phyloP scores from a whole-genome alignment of 2,888 invertebrate species.

The Rhabditoides inermis region DNA sequence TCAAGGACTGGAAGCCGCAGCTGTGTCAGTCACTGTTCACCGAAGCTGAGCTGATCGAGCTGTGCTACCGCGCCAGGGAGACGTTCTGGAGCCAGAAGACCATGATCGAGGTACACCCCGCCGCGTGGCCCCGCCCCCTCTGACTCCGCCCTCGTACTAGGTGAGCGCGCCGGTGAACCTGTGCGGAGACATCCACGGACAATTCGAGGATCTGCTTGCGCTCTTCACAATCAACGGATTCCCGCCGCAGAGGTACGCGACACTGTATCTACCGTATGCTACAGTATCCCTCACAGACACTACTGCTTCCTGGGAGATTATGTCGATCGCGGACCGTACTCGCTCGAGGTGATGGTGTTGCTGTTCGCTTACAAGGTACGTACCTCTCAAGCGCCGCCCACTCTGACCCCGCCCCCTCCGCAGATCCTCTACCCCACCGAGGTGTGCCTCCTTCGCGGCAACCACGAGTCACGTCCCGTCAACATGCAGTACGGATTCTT shows the following conservation, averaged over 20 bases:
- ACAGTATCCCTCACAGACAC: no score
- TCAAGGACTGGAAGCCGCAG: slow-evolving; percentile 26
- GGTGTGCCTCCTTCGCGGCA: slow-evolving; percentile 85
- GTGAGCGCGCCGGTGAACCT: slow-evolving; percentile 94
- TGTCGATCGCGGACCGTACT: slow-evolving; percentile 89
- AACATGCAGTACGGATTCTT: slow-evolving; percentile 46
- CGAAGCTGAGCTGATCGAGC: slow-evolving; percentile 32
- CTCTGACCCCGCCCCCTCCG: no score
- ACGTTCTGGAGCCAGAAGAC: slow-evolving; percentile 30
- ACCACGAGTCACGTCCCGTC: slow-evolving; percentile 85
- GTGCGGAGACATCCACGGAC: slow-evolving; percentile 97
- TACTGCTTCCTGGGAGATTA: no score
- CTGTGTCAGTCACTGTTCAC: slow-evolving; percentile 32
- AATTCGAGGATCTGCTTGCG: slow-evolving; percentile 62
- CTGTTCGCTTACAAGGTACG: slow-evolving; percentile 81
- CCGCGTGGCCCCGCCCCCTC: no score
- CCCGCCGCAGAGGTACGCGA: slow-evolving; percentile 62
- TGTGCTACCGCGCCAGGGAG: slow-evolving; percentile 39
- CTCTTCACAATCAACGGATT: slow-evolving; percentile 39
- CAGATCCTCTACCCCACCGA: slow-evolving; percentile 65
- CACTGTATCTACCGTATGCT: no score
- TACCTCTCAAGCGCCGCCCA: no score
- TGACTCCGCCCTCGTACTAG: no score
- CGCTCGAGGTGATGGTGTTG: slow-evolving; percentile 60
- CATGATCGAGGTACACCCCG: slow-evolving; percentile 25